Conservation (phyloP, 2,888 invertebrate genomes). For the Gonocerus acuteangulatus region DNA sequence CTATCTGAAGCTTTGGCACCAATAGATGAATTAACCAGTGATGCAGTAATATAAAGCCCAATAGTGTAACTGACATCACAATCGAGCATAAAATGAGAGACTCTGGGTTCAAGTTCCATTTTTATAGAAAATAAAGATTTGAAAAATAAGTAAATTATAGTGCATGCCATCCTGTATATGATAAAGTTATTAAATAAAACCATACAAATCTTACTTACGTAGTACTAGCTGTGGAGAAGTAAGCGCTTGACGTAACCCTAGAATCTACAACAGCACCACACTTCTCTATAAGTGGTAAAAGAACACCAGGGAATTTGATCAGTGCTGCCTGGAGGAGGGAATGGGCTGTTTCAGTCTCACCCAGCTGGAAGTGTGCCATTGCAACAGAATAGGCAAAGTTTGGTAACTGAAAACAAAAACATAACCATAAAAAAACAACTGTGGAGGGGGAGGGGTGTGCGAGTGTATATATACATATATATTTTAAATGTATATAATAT, state of each 20-base stretch:
- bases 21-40: too few species aligned
- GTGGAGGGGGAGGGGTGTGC: too few species aligned
- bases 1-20: too few species aligned
- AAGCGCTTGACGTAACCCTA: slow-evolving; percentile 51
- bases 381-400: slow-evolving; percentile 79
- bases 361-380: slow-evolving; percentile 58
- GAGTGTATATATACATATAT: background rate
- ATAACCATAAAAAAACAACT: background rate
- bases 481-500: background rate
- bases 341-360: slow-evolving; percentile 48
- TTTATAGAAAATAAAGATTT: too few species aligned
- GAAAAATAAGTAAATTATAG: too few species aligned
- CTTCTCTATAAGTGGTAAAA: slow-evolving; percentile 65
- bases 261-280: slow-evolving; percentile 65
- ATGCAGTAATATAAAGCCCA: too few species aligned
- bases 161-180: too few species aligned
- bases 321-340: slow-evolving; percentile 64
- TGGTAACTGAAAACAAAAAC: slow-evolving; percentile 55
- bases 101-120: too few species aligned
- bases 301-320: slow-evolving; percentile 71
- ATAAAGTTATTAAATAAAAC: background rate
- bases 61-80: too few species aligned
- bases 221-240: slow-evolving; percentile 44
- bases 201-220: slow-evolving; percentile 42
- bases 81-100: too few species aligned